Evolutionary conservation across 2,113 vertebrate genomes (phyloP).

Genomic region (Ranitomeya variabilis): DNA sequence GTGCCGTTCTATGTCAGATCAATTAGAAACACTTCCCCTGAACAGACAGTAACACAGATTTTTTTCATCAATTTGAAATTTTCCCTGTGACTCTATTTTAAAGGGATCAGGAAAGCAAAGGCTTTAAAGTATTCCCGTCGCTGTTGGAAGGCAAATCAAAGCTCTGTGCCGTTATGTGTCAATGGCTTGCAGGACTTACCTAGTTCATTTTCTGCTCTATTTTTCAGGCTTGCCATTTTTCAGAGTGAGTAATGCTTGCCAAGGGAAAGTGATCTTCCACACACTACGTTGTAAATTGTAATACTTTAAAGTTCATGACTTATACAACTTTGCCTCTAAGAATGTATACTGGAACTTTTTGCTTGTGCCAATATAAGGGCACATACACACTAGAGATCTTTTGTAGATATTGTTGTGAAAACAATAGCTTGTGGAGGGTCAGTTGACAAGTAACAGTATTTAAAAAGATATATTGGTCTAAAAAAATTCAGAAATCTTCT

Average conservation of each 20-base stretch:
- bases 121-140: conserved; percentile 1
- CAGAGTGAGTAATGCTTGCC: background rate
- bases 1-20: conserved; percentile 79
- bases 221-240: background rate
- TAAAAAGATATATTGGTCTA: too few relatives aligned
- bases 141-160: conserved; percentile 39
- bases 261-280: background rate
- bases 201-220: conserved; percentile 15
- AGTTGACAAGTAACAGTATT: too few relatives aligned
- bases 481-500: too few relatives aligned
- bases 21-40: conserved; percentile 79
- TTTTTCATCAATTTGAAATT: conserved; percentile 66
- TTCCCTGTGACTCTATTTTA: conserved; percentile 46
- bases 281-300: background rate
- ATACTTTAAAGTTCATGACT: background rate
- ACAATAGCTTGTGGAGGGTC: too few relatives aligned
- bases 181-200: conserved; percentile 34
- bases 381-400: background rate
- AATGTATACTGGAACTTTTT: background rate
- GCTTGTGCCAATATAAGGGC: background rate
- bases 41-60: conserved; percentile 73
- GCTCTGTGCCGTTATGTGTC: conserved; percentile 15
- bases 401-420: too few relatives aligned
- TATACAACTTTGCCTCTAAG: background rate
- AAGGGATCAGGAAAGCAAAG: conserved; percentile 30